A percentile compares a stretch with the other conserved stretches of the same genome.
Evolutionary conservation across 1,140 invertebrate species (phyloP).

Genomic region (Drosophila oshimai): DNA sequence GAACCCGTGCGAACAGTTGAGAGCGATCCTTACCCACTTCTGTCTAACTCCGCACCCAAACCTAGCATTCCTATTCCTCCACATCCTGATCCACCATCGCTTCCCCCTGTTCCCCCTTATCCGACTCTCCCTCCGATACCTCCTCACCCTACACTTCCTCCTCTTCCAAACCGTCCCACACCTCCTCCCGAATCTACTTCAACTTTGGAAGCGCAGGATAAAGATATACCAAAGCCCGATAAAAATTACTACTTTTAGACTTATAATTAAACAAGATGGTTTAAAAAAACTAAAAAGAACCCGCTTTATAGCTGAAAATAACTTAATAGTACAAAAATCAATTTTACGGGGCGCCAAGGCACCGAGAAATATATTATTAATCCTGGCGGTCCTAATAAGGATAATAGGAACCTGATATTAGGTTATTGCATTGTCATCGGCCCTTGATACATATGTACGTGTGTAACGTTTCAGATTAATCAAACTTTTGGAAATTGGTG

Average conservation of each 20-base stretch:
- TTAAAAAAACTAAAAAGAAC: neutral
- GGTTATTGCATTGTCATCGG: no score
- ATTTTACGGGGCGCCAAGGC: no score
- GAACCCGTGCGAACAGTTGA: neutral
- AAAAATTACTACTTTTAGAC: neutral
- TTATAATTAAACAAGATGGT: no score
- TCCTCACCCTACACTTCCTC: neutral
- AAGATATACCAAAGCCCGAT: neutral
- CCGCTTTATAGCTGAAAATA: no score
- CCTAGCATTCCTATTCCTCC: neutral
- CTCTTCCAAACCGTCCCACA: neutral
- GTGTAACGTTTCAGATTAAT: no score
- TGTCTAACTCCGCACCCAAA: neutral
- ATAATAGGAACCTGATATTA: no score
- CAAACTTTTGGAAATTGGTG: no score
- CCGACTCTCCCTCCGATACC: neutral
- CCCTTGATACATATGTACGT: no score
- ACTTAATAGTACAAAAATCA: no score
- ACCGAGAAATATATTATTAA: no score
- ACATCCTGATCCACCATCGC: neutral
- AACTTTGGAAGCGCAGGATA: neutral
- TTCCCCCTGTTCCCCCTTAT: neutral
- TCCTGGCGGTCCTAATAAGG: no score
- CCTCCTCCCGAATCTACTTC: neutral
- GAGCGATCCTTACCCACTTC: neutral